Percentiles rank a stretch among this genome's conserved stretches.
Evolutionary conservation across 2,888 invertebrate genomes (phyloP).

Genomic region (Nebria salina): DNA sequence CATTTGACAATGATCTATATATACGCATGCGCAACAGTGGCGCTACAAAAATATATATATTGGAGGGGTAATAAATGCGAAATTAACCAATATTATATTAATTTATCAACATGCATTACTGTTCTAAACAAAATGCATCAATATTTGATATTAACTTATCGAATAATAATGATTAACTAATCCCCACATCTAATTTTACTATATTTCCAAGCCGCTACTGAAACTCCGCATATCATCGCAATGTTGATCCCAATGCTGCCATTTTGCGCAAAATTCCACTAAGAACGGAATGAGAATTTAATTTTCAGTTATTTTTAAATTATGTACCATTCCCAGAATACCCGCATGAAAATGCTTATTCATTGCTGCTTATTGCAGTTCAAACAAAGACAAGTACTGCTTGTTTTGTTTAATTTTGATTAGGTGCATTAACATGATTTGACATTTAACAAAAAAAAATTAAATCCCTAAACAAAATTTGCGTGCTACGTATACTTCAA

Average conservation of each 20-base stretch:
- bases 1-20: neutral
- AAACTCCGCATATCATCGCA: neutral
- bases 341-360: constrained; percentile 32
- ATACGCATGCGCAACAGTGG: neutral
- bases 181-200: too few species aligned
- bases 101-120: too few species aligned
- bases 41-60: neutral
- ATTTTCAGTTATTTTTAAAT: constrained; percentile 42
- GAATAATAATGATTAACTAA: too few species aligned
- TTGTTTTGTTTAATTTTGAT: constrained; percentile 25
- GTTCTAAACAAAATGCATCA: too few species aligned
- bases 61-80: neutral
- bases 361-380: constrained; percentile 26
- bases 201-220: neutral
- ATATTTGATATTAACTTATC: too few species aligned
- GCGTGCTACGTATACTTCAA: constrained; percentile 40
- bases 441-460: constrained; percentile 27
- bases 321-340: constrained; percentile 2
- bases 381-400: neutral
- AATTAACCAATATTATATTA: neutral
- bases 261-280: constrained; percentile 12
- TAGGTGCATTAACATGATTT: constrained; percentile 29
- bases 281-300: constrained; percentile 9
- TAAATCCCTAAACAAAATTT: constrained; percentile 44
- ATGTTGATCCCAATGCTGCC: constrained; percentile 2